Evolutionary conservation across 2,888 invertebrate genomes (phyloP), one percentile per base, ranked within the genome.

Genomic region (Trissolcus japonicus): DNA sequence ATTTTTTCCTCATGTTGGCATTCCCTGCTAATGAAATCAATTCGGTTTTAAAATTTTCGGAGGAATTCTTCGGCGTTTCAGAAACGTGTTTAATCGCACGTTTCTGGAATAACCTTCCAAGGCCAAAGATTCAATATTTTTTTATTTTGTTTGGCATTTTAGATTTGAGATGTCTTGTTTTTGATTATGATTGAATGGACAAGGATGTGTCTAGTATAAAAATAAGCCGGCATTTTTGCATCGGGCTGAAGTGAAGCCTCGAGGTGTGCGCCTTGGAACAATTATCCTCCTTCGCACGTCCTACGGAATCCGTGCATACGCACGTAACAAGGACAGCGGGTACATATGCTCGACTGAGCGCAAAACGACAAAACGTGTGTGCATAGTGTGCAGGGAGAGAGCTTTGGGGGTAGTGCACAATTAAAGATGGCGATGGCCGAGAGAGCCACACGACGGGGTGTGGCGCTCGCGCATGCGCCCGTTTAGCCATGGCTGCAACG

Each of bases 321-420:
- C 66, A 61, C 67, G 67, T 62, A 66, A 71, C 71, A 71, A 76
- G 69, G 76, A 71, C 66, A 41, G 48, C 55, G 46, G 35, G 41
- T 55, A 46, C 46, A 61, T 65, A 69, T 61, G 51, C 60, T 69
- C 66, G 65, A 61, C 69, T 46, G 71, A 54, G 56, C 61, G 76
- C 59, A 53, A 63, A 68, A 62, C 71, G 63, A 21, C 11, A 35
- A 35, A 35, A 7, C 35, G 35, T 35, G 35, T 35, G 35, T 14
- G 14, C 16, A 16, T n/a, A 6, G n/a, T 2, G n/a, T 6, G 46
- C 59, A 11, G 69, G 65, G 65, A 50, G 59, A 71, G 71, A 72
- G 51, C 62, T 76, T 76, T 76, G 71, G 67, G 76, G 76, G 76
- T 76, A 67, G 76, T 66, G 65, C 67, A 63, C 77, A 78, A 78